These are phyloP conservation scores for Colletes gigas DNA, from an alignment of 1,140 invertebrate species.

Conservation along the genomic window DNA sequence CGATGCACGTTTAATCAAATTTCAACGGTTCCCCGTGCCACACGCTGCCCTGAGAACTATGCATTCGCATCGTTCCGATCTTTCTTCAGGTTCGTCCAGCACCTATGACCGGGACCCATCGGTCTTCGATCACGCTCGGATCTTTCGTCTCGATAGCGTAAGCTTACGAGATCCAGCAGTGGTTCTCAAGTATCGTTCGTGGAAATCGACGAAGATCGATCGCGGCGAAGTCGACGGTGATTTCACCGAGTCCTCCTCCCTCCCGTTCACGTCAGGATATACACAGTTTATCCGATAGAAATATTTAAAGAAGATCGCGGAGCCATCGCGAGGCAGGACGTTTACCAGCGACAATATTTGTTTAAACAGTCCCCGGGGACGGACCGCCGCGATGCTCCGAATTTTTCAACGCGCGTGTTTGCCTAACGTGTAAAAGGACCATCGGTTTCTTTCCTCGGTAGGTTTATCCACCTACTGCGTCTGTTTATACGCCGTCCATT, in stretches of 20 bases:
- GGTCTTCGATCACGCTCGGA: slow-evolving; percentile 67
- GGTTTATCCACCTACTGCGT: slow-evolving; percentile 29
- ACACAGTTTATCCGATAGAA: slow-evolving; percentile 28
- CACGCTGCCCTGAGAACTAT: not conserved
- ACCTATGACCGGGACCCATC: slow-evolving; percentile 43
- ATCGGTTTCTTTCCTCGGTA: slow-evolving; percentile 15
- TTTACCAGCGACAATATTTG: slow-evolving; percentile 50
- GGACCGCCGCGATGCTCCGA: not conserved
- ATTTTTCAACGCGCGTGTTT: slow-evolving; percentile 41
- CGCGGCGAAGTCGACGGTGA: slow-evolving; percentile 37
- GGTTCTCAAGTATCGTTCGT: slow-evolving; percentile 49
- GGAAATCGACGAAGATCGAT: slow-evolving; percentile 58
- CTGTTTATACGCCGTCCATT: slow-evolving; percentile 48
- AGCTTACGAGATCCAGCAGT: slow-evolving; percentile 46
- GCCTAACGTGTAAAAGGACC: slow-evolving; percentile 23
- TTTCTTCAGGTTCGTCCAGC: not conserved
- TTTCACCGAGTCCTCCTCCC: slow-evolving; percentile 13
- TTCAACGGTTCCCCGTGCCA: slow-evolving; percentile 2
- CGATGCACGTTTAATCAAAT: not conserved
- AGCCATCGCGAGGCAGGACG: not conserved
- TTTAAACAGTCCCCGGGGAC: slow-evolving; percentile 33
- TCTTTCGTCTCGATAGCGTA: slow-evolving; percentile 64
- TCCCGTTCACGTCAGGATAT: no score
- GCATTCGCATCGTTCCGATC: slow-evolving; percentile 8
- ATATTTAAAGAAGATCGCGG: slow-evolving; percentile 46